Base-by-base conservation (phyloP, 2,888 invertebrate species). In the Idaea biselata region DNA sequence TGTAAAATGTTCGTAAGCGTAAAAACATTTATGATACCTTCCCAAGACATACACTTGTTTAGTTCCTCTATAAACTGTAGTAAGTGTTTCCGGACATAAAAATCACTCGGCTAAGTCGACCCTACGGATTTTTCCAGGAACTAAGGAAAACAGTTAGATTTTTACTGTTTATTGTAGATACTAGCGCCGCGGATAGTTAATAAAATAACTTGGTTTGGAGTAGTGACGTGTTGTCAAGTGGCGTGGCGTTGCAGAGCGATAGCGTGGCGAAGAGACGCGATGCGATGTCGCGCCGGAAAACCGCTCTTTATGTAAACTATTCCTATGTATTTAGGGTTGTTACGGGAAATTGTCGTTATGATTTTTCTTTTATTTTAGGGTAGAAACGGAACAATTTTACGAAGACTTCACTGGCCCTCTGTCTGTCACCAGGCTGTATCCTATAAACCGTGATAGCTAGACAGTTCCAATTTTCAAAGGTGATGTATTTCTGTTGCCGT, bases 81-180 rank as follows among this genome's bases (percentile, higher is more conserved):
- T 63, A 69, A 74, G 74, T 73, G 73, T 75, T 82, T 81, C 79
- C 80, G 77, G 75, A 77, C 76, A 81, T 83, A 83, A 83, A 84
- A 81, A 79, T 79, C 33, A 7, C 6, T 11, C 7, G 6, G 33
- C 33, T 1, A 33, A 11, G 80, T 77, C 77, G 79, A 78, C 74
- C 79, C 78, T 11, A 33, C 33, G 33, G 33, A 7, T 33, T 33
- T 33, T n/a, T 33, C 14, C 33, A 3, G 33, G 33, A 33, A 33
- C 33, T 33, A 33, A 3, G 14, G 14, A 33, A 33, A 33, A 6
- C 33, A 11, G 33, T 33, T 11, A 7, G 8, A 7, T 33, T 33
- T 33, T 33, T 33, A 11, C 6, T 1, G 33, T 33, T 33, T 7
- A 7, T 1, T 11, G 8, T 33, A 33, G 33, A 33, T 11, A 33